Evolutionary conservation across 2,113 vertebrate species (phyloP).

Genomic region (Eretmochelys imbricata): DNA sequence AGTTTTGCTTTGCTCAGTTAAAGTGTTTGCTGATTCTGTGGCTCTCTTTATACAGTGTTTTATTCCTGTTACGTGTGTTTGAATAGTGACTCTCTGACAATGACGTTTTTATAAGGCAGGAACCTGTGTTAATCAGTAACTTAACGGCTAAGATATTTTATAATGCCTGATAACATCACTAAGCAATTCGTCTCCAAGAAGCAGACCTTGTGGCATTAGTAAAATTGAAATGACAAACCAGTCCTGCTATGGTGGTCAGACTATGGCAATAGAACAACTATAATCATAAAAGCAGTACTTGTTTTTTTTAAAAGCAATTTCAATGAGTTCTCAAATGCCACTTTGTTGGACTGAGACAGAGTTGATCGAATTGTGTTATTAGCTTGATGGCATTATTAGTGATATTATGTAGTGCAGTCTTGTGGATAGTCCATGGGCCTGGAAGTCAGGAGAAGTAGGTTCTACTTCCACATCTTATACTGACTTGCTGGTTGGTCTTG

Average conservation of each 20-base stretch:
- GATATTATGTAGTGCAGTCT: neutral
- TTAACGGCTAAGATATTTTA: conserved; percentile 56
- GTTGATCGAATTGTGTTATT: neutral
- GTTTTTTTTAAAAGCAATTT: neutral
- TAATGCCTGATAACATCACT: conserved; percentile 31
- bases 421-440: neutral
- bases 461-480: neutral
- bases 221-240: neutral
- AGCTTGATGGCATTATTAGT: neutral
- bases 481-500: neutral
- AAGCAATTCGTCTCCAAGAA: conserved; percentile 16
- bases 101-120: conserved; percentile 35
- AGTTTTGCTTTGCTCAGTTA: neutral
- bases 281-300: neutral
- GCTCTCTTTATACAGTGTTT: conserved; percentile 34
- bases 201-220: conserved; percentile 28
- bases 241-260: neutral
- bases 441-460: neutral
- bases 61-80: neutral
- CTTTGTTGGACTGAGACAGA: neutral
- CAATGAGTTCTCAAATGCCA: neutral
- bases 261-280: neutral
- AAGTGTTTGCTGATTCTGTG: neutral
- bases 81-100: conserved; percentile 21
- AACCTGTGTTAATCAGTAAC: conserved; percentile 77